Base-by-base conservation (phyloP, 2,113 vertebrate species). In the Chloebia gouldiae region DNA sequence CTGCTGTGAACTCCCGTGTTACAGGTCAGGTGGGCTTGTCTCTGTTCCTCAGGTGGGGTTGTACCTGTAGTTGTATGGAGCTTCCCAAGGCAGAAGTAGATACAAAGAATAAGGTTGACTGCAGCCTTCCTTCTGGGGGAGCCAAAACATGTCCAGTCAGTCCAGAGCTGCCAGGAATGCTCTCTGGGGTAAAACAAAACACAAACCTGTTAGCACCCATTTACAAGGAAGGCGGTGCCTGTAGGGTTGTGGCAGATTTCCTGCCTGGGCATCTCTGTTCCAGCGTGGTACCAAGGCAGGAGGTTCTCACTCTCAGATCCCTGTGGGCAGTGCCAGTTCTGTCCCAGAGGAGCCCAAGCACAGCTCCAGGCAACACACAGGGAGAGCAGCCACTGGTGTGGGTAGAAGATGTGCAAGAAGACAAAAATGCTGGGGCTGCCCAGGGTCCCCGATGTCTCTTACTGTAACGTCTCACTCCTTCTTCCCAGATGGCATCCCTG, bases 401-500 rank as follows among this genome's bases (percentile, higher is more conserved):
- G 77, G 51, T 73, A 22, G 73, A 78, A 66, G 56, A 63, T 31
- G 18, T 7, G 2, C 65, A 56, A 64, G n/a, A 68, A 37, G 35
- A 23, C 11, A 10, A 2, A 66, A 42, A 7, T 22, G 76, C 84
- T 91, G 92, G 82, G 96, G 78, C 87, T 86, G 80, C 40, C 86
- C 42, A 10, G 73, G 95, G 85, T 89, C 56, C n/a, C 61, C 53
- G 42, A 28, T 8, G 4, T 68, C 17, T 47, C 37, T 77, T 19
- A 15, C 35, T 71, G 86, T 95, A 70, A 56, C 5, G 3, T 96
- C 7, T 59, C 27, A 2, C 33, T 89, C 63, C 91, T 56, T 88
- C 88, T 92, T 93, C 44, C 97, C 97, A 99, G 98, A 98, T 99
- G 98, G 98, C 98, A 3, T 99, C 99, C n/a, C 98, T 99, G 92